A percentile compares a stretch with the other conserved stretches of the same genome.
Conservation (phyloP, 2,113 vertebrate genomes). For the Crotalus tigris region DNA sequence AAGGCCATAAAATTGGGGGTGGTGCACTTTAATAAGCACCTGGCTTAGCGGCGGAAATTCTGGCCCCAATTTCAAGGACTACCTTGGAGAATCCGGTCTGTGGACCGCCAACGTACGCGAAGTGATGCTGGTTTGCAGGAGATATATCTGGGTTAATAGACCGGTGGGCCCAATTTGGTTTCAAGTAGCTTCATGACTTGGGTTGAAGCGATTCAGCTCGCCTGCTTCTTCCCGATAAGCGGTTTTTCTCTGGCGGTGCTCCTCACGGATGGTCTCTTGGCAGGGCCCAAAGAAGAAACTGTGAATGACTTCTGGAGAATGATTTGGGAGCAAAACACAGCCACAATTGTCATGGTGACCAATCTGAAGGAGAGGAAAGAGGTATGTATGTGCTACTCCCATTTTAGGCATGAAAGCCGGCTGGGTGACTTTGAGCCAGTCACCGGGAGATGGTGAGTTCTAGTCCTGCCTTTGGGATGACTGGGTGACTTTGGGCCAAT, state of each 20-base stretch:
- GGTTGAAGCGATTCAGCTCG: neutral
- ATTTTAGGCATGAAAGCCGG: too few relatives aligned
- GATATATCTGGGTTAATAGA: too few relatives aligned
- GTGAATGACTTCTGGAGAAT: constrained; percentile 98
- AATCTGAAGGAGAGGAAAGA: constrained; percentile 98
- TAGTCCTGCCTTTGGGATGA: neutral
- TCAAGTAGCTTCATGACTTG: neutral
- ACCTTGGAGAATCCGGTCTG: neutral
- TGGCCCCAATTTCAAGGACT: too few relatives aligned
- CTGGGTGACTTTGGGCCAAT: too few relatives aligned
- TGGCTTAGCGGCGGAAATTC: too few relatives aligned
- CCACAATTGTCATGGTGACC: constrained; percentile 98
- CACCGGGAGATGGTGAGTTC: neutral
- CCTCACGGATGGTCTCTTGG: neutral
- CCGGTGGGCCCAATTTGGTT: neutral
- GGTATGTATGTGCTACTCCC: constrained; percentile 57
- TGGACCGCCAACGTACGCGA: neutral
- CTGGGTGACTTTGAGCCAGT: neutral
- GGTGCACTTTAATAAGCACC: too few relatives aligned
- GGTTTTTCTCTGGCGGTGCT: neutral
- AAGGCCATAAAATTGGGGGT: too few relatives aligned
- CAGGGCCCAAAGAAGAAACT: constrained; percentile 97
- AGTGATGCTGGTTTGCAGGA: neutral
- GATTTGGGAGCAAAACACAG: constrained; percentile 99
- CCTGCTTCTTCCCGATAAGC: too few relatives aligned